Evolutionary conservation across 2,113 vertebrate genomes (phyloP), one percentile per base, ranked within the genome.

Genomic region (Promerops cafer): DNA sequence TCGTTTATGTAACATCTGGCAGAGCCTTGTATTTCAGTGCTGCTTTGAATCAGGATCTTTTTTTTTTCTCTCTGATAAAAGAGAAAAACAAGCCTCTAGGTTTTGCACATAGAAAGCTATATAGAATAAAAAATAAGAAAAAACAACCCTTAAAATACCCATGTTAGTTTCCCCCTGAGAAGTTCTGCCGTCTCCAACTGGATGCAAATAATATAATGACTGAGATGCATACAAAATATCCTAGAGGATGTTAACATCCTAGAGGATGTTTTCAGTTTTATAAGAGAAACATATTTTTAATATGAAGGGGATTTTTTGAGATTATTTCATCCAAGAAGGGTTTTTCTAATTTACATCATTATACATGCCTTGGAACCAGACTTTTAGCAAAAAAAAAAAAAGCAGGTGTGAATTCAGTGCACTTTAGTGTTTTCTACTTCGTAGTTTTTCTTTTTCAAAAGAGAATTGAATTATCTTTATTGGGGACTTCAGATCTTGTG

Each of bases 1-100:
- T 94, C 80, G 64, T 97, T 98, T 98, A 98, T 98, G 95, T 97
- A 98, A 97, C 97, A 98, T 97, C 97, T 98, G 97, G 97, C 97
- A 97, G 80, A 97, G 94, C 93, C 94, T 97, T 96, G 93, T 96
- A 93, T 96, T 98, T 98, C 96, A 96, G 90, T 87, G 89, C 92
- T 97, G 94, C 92, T 97, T 97, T 96, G 95, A 96, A 97, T 97
- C 93, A 93, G 82, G 92, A 93, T 84, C 2, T 78, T 85, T 95
- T 93, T 95, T 93, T 90, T 94, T 89, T 86, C 83, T 84, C 42
- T 76, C 16, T 15, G 33, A 56, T 77, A 80, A 87, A 91, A 92
- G 40, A 91, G 70, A 75, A 93, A 90, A 96, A 85, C 66, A 97
- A 95, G 61, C 56, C 49, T 74, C 91, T 96, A 93, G 28, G 91